Base-by-base conservation (phyloP, 1,140 invertebrate species). In the Drosophila persimilis region DNA sequence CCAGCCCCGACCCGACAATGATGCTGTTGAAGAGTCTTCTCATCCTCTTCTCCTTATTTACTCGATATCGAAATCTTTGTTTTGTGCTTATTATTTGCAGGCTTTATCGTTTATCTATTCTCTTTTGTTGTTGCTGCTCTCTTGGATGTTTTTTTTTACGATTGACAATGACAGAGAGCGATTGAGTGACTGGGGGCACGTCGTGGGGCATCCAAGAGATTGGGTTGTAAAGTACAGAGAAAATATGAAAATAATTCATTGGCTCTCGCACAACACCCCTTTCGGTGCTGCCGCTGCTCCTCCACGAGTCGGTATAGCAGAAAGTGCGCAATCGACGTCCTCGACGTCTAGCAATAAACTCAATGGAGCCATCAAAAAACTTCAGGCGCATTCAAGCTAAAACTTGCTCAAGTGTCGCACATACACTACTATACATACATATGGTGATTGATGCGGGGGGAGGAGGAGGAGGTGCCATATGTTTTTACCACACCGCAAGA, bases 181-280 rank as follows among this genome's bases (percentile, higher is more conserved):
- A 80, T 80, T 55, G 66, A 57, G 64, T 76, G 72, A 59, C 39
- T 59, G 17, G n/a, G 9, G 29, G 44, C n/a, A 46, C 17, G 44
- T 15, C n/a, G 17, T 17, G 24, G 39, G 44, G 20, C 48, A 69
- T 69, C 63, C 65, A 57, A 44, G 56, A 56, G 60, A 76, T 70
- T 60, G 71, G 45, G 55, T 54, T 61, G 74, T 78, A 73, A 77
- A 77, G 45, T 54, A 48, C 76, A 65, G 79, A 52, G 50, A 80
- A 85, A 85, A 86, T 86, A 86, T 77, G 74, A 86, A 85, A 86
- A 86, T 86, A 86, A 86, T 86, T 86, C 81, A 86, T 86, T 77
- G 80, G 60, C 74, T 71, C 50, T 39, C 11, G 35, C 31, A 58
- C 17, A 59, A 29, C 43, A n/a, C 35, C 41, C 41, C 8, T 44